phyloP scores from a whole-genome alignment of 2,113 vertebrate genomes.

The Amblyopsis rosae region DNA sequence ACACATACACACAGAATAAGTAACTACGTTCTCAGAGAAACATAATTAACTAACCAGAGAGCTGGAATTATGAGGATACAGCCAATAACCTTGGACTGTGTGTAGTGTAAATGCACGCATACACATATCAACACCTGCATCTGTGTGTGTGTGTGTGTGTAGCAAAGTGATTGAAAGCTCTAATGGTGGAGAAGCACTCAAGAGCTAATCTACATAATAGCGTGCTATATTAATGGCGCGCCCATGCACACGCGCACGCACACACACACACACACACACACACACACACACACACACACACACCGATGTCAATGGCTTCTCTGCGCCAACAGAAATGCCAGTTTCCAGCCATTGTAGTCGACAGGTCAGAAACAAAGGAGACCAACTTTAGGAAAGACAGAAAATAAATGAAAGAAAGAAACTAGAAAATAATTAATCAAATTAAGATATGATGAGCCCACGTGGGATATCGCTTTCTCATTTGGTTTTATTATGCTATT shows the following conservation, averaged over 20 bases:
- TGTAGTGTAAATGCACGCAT: background rate
- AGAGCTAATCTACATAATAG: constrained; percentile 74
- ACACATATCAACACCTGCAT: background rate
- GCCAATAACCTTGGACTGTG: constrained; percentile 24
- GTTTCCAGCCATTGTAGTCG: no score
- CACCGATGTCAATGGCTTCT: constrained; percentile 29
- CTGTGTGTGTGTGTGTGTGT: constrained; percentile 2
- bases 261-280: constrained; percentile 5
- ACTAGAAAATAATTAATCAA: background rate
- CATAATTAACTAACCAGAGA: constrained; percentile 27
- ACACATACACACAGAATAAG: constrained; percentile 11
- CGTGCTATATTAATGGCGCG: constrained; percentile 47
- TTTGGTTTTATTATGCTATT: no score
- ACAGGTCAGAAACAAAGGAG: background rate
- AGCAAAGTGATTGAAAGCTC: constrained; percentile 62
- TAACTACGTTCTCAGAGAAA: constrained; percentile 25
- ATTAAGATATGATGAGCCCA: background rate
- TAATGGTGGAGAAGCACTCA: constrained; percentile 66
- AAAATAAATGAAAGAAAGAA: background rate
- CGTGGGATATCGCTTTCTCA: no score
- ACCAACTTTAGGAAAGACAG: background rate
- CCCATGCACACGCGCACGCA: constrained; percentile 10
- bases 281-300: constrained; percentile 24
- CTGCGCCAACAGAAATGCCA: constrained; percentile 5
- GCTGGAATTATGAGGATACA: constrained; percentile 26